Evolutionary conservation across 2,888 invertebrate species (phyloP), one percentile per base, ranked within the genome.

Genomic region (Calephelis perditalis): DNA sequence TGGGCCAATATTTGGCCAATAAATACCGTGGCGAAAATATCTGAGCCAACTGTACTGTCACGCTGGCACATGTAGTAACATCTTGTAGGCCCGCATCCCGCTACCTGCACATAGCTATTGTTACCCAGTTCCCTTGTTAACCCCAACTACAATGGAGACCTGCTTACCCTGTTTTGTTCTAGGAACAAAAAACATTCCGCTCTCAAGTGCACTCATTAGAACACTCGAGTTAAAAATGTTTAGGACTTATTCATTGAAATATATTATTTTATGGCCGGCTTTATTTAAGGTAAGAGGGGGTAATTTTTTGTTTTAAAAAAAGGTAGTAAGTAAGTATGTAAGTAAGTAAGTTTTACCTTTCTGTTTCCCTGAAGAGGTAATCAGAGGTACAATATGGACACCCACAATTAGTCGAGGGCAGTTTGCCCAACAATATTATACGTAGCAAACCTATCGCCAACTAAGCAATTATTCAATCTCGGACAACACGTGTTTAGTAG

Each of bases 61-160:
- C 26, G 52, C 79, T 71, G 65, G 74, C 69, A 71, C 76, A 85
- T 84, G 84, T 77, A 75, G 72, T 63, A 70, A 67, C 70, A 77
- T 79, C 75, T 79, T 76, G 78, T 73, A 70, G 64, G 70, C 85
- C 87, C 84, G 82, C 83, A 83, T 82, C 79, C 76, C 78, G 73
- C 85, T 88, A 88, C 87, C 88, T 88, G 88, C 80, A 68, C 68
- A 63, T 68, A 70, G 63, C 70, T 74, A 83, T 86, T 86, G 84
- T 86, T 81, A 68, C 73, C 70, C 70, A 66, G 65, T 66, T 70
- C 74, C 75, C 75, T 68, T 68, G 67, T 68, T 71, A 63, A 64
- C 68, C 68, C 65, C 62, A 64, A 68, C 68, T 69, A 84, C 80
- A 84, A 84, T 77, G 69, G 72, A 70, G 75, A 82, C 81, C 80